A percentile compares a stretch with the other conserved stretches of the same genome.
These are phyloP conservation scores for Pseudachorutes palmiensis DNA, from an alignment of 1,140 invertebrate genomes.

Conservation along the genomic window DNA sequence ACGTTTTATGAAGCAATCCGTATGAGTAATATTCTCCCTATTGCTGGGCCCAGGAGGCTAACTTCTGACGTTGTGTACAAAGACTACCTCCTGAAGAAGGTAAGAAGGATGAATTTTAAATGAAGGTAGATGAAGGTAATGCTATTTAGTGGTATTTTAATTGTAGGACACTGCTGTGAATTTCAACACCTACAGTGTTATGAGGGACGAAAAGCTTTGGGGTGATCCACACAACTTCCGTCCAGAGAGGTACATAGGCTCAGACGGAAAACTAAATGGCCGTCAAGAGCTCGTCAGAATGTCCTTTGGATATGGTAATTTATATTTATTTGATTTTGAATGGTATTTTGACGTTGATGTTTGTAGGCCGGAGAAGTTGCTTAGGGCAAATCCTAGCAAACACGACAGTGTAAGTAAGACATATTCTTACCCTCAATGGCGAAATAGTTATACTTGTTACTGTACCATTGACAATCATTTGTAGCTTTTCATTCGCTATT, in stretches of 20 bases:
- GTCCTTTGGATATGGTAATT: slow-evolving; percentile 50
- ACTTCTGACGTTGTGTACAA: slow-evolving; percentile 57
- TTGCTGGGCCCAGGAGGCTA: slow-evolving; percentile 67
- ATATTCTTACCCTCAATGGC: too few species aligned
- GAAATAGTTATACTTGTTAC: too few species aligned
- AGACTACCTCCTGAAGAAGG: slow-evolving; percentile 67
- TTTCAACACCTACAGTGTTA: slow-evolving; percentile 4
- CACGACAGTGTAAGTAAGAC: too few species aligned
- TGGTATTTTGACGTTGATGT: not conserved
- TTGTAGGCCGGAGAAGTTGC: slow-evolving; percentile 20
- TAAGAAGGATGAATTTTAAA: slow-evolving; percentile 40
- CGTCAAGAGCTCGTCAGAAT: slow-evolving; percentile 63
- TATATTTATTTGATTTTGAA: not conserved
- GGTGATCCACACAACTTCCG: slow-evolving; percentile 59
- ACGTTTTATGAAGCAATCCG: slow-evolving; percentile 63
- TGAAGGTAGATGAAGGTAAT: not conserved
- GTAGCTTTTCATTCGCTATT: too few species aligned
- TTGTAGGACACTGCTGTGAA: slow-evolving; percentile 4
- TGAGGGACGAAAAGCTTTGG: not conserved
- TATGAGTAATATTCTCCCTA: slow-evolving; percentile 65
- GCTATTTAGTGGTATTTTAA: not conserved
- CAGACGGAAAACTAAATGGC: slow-evolving; percentile 54
- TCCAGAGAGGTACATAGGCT: slow-evolving; percentile 65
- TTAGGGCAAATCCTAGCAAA: slow-evolving; percentile 15
- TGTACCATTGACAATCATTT: too few species aligned